Percentiles rank a stretch among this genome's conserved stretches.
phyloP scores from a whole-genome alignment of 2,888 invertebrate species.

The Chrysolina americana region DNA sequence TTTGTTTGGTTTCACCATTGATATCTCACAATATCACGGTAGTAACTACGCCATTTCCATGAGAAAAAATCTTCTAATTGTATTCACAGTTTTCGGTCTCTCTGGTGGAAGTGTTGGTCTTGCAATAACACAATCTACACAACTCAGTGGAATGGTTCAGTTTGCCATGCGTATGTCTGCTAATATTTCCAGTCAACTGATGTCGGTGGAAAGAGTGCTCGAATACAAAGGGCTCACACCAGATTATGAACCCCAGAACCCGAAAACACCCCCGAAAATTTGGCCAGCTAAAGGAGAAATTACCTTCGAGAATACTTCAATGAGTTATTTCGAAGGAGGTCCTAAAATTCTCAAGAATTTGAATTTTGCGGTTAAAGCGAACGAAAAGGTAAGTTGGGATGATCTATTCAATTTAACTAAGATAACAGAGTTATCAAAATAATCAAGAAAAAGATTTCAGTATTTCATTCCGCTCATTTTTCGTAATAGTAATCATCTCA shows the following conservation, averaged over 20 bases:
- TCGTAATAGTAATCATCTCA: too few relatives aligned
- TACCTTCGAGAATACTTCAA: constrained; percentile 74
- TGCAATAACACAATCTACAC: constrained; percentile 77
- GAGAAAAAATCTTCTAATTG: neutral
- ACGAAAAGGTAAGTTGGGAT: constrained; percentile 75
- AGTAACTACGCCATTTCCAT: neutral
- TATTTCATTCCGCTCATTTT: neutral
- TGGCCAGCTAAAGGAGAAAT: constrained; percentile 82
- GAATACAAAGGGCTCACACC: constrained; percentile 81
- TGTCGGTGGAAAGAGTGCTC: constrained; percentile 86
- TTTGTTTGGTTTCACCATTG: too few relatives aligned
- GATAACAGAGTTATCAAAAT: neutral
- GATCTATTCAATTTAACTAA: neutral
- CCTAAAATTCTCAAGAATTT: constrained; percentile 81
- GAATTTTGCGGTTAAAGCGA: constrained; percentile 77
- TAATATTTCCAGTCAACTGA: constrained; percentile 83
- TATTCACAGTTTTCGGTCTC: constrained; percentile 52
- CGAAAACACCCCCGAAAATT: constrained; percentile 72
- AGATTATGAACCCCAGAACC: constrained; percentile 72
- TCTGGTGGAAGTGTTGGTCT: constrained; percentile 76
- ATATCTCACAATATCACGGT: too few relatives aligned
- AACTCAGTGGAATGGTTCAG: constrained; percentile 75
- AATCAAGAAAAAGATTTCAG: neutral
- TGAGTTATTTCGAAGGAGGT: constrained; percentile 77
- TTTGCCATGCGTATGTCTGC: constrained; percentile 90